Conservation (phyloP, 1,140 invertebrate genomes). For the Penaeus indicus region DNA sequence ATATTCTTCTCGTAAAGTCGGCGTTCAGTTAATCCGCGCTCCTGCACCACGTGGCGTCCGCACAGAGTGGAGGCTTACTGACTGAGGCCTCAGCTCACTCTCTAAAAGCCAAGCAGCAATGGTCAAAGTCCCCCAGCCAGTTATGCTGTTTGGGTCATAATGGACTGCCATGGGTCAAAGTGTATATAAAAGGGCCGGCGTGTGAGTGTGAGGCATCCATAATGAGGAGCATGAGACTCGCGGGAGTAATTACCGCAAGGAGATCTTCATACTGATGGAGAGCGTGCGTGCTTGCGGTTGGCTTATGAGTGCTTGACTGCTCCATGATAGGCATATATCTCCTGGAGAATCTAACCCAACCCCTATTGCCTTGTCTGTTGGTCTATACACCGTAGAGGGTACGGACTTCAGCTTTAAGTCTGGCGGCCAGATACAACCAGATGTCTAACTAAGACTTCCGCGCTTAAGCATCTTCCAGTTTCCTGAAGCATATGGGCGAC, state of each 20-base stretch:
- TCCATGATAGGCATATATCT: constrained; percentile 27
- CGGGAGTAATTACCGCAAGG: too few species aligned
- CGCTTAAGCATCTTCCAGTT: too few species aligned
- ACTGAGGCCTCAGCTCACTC: neutral
- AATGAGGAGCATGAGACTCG: neutral
- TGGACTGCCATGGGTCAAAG: constrained; percentile 47
- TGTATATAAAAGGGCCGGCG: constrained; percentile 25
- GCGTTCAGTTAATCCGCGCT: too few species aligned
- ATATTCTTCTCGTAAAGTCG: too few species aligned
- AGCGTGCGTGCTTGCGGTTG: too few species aligned
- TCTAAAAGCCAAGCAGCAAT: constrained; percentile 17
- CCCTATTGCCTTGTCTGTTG: constrained; percentile 32
- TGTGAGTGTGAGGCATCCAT: constrained; percentile 8
- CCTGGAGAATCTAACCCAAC: constrained; percentile 32
- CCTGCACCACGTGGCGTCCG: too few species aligned
- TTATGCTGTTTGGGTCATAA: constrained; percentile 36
- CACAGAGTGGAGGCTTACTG: too few species aligned
- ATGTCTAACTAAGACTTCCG: constrained; percentile 41
- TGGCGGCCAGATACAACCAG: constrained; percentile 59
- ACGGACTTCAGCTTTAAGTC: constrained; percentile 59
- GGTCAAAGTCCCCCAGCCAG: constrained; percentile 28
- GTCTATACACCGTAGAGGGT: constrained; percentile 45
- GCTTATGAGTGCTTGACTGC: too few species aligned
- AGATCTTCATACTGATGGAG: too few species aligned
- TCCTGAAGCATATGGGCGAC: too few species aligned